Base-by-base conservation (phyloP, 2,888 invertebrate genomes). In the Metellina segmentata region DNA sequence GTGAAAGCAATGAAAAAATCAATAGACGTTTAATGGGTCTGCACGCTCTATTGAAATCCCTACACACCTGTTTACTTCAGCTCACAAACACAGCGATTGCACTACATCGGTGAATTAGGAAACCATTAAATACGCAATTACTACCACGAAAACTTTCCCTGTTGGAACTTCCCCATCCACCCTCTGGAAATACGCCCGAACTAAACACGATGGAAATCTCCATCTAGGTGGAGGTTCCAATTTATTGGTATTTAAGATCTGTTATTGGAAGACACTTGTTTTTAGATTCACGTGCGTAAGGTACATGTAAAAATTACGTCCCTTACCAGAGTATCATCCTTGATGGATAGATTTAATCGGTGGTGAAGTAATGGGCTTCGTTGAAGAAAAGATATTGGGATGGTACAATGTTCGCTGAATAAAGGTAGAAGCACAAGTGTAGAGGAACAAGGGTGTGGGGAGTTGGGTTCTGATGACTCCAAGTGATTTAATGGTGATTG, bases 121-220 rank as follows among this genome's bases (percentile, higher is more conserved):
- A 87, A 72, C 81, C 87, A 87, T 87, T 87, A 87, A 79, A 70
- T 16, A 49, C 13, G 34, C 81, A 87, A 87, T 74, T 53, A 87
- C 48, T 71, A 19, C n/a, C 34, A 16, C 51, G 9, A 53, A 77
- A 81, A 72, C 79, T 87, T 87, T 79, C 79, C 85, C 79, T 71
- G 52, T 87, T 70, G 20, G 72, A 7, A 74, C 20, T 83, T 83
- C 53, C 53, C 20, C 72, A 34, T 74, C 13, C 83, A 20, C 48
- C n/a, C 9, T 72, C 13, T 0, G 20, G 51, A 86, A 77, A 85
- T 19, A 86, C 86, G 86, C 86, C 86, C 78, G 77, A 77, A 52
- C 16, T 19, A 70, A 78, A 77, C 69, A 78, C 34, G 34, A 86
- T n/a, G 19, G 20, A 48, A 20, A 75, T 69, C 6, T 19, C 48